Percentiles rank a stretch among this genome's conserved stretches.
Evolutionary conservation across 1,140 invertebrate species (phyloP).

Genomic region (Nomia melanderi): DNA sequence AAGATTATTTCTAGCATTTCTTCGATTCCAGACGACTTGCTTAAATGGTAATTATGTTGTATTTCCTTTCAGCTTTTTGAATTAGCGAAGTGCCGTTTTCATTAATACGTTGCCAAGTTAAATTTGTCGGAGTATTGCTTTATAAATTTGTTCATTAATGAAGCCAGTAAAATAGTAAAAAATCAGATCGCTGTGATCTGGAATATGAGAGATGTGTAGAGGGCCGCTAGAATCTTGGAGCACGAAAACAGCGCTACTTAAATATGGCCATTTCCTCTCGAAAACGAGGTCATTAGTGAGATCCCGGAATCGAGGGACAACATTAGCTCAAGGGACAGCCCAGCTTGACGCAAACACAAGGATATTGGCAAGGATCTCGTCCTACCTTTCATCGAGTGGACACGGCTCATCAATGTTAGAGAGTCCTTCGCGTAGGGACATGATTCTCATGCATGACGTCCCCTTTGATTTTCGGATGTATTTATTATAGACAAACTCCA

Average conservation of each 20-base stretch:
- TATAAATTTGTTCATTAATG: too few species aligned
- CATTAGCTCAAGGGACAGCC: conserved; percentile 11
- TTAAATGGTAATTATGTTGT: too few species aligned
- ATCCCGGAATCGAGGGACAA: neutral
- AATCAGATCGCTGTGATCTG: too few species aligned
- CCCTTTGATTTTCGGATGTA: conserved; percentile 2
- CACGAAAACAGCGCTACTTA: neutral
- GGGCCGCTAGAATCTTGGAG: neutral
- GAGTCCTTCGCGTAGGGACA: neutral
- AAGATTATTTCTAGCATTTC: too few species aligned
- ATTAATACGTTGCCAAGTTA: too few species aligned
- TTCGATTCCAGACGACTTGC: too few species aligned
- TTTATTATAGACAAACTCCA: neutral
- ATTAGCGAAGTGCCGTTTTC: too few species aligned
- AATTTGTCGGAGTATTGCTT: too few species aligned
- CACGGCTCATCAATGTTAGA: neutral
- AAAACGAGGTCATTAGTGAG: neutral
- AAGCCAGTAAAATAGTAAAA: too few species aligned
- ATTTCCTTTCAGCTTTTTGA: too few species aligned
- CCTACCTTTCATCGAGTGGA: neutral
- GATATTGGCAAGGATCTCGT: conserved; percentile 37
- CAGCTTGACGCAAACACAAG: conserved; percentile 12
- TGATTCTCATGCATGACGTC: neutral
- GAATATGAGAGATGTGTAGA: neutral
- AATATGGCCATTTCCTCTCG: neutral